phyloP scores from a whole-genome alignment of 2,113 vertebrate species.

The Mesoclemmys tuberculata region DNA sequence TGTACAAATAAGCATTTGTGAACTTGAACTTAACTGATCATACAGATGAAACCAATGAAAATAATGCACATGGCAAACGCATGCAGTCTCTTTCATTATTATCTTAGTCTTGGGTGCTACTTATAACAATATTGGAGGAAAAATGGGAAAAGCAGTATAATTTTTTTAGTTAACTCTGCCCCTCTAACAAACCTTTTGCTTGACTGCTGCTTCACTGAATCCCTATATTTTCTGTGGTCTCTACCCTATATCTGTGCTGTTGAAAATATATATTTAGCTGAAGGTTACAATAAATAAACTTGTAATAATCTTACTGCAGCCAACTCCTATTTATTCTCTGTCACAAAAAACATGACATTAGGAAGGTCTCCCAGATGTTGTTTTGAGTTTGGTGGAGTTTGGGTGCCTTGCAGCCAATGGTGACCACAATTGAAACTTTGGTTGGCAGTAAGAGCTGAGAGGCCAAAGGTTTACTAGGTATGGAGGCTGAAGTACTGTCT shows the following conservation, averaged over 20 bases:
- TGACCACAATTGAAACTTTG: not conserved
- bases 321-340: not conserved
- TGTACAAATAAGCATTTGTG: not conserved
- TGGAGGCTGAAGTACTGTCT: not conserved
- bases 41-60: not conserved
- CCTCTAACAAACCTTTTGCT: not conserved
- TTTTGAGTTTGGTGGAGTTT: not conserved
- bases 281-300: not conserved
- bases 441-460: not conserved
- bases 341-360: not conserved
- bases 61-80: not conserved
- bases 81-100: not conserved
- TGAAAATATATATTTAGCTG: accelerated
- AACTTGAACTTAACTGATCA: not conserved
- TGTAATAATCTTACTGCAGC: accelerated
- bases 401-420: not conserved
- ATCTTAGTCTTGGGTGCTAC: not conserved
- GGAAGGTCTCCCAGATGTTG: not conserved
- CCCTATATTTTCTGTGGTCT: not conserved
- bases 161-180: not conserved
- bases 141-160: not conserved
- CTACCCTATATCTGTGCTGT: not conserved
- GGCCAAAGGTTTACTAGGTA: not conserved
- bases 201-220: not conserved
- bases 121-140: not conserved